A percentile compares a stretch with the other conserved stretches of the same genome.
Conservation (phyloP, 64 coral and sea anemone species). For the Stichodactyla helianthus region DNA sequence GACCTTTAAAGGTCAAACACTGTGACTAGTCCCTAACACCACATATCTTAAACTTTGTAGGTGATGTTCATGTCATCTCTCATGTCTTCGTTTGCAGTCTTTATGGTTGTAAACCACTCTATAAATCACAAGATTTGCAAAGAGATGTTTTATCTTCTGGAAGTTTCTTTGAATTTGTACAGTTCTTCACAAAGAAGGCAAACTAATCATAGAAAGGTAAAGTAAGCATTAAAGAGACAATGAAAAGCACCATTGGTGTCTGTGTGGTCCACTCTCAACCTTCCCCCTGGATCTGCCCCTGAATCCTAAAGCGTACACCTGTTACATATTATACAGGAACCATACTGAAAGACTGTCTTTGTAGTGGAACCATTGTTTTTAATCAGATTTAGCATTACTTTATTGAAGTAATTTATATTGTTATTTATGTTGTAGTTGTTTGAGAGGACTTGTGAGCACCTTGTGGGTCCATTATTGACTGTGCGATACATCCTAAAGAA, state of each 20-base stretch:
- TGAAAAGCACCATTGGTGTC: no score
- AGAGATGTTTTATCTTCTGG: slow-evolving; percentile 26
- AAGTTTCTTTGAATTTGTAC: slow-evolving; percentile 39
- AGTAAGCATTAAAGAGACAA: background rate
- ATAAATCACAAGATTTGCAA: background rate
- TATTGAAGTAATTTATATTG: no score
- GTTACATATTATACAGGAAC: no score
- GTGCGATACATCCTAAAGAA: background rate
- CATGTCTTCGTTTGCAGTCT: background rate
- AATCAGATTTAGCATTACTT: no score
- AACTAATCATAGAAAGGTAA: slow-evolving; percentile 73
- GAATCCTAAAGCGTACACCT: no score
- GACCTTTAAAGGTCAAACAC: no score
- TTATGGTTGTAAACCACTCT: background rate
- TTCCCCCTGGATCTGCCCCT: no score
- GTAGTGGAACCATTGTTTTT: no score
- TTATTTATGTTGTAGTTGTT: background rate
- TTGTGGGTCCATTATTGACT: background rate
- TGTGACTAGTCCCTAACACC: no score
- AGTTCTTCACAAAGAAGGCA: slow-evolving; percentile 53
- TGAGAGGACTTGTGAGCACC: background rate
- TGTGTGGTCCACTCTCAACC: no score
- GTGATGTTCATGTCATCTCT: slow-evolving; percentile 34
- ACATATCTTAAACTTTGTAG: background rate
- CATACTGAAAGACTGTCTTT: no score